Conservation (phyloP, 2,113 vertebrate species). For the Psettodes erumei region DNA sequence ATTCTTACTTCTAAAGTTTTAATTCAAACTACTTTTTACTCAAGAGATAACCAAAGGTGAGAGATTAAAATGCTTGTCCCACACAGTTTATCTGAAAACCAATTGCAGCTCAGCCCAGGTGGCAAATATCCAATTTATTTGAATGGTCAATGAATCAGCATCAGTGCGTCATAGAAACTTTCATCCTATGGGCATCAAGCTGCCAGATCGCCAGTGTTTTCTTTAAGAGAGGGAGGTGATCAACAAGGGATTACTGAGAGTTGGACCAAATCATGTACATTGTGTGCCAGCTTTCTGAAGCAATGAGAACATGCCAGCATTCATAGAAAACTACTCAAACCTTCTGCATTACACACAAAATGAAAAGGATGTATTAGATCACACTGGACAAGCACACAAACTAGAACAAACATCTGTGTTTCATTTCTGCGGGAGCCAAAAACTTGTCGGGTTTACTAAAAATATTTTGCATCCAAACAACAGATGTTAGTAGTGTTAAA, state of each 20-base stretch:
- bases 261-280: not conserved
- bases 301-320: slow-evolving; percentile 32
- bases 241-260: slow-evolving; percentile 9
- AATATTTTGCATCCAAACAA: slow-evolving; percentile 58
- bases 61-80: not conserved
- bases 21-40: not conserved
- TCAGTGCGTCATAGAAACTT: not conserved
- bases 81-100: not conserved
- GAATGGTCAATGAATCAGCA: slow-evolving; percentile 6
- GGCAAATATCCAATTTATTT: slow-evolving; percentile 10
- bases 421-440: slow-evolving; percentile 35
- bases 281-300: slow-evolving; percentile 34
- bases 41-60: not conserved
- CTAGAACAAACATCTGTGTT: slow-evolving; percentile 51
- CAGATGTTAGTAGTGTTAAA: slow-evolving; percentile 53
- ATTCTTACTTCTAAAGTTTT: not conserved
- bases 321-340: slow-evolving; percentile 27
- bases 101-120: slow-evolving; percentile 8
- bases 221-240: slow-evolving; percentile 14
- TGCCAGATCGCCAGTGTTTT: slow-evolving; percentile 10
- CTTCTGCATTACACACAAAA: slow-evolving; percentile 26
- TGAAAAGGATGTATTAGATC: slow-evolving; percentile 34
- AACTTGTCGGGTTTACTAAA: slow-evolving; percentile 33
- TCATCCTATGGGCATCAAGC: slow-evolving; percentile 4
- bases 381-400: slow-evolving; percentile 7